A percentile compares a stretch with the other conserved stretches of the same genome.
Evolutionary conservation across 2,113 vertebrate genomes (phyloP).

Genomic region (Vulpes lagopus): DNA sequence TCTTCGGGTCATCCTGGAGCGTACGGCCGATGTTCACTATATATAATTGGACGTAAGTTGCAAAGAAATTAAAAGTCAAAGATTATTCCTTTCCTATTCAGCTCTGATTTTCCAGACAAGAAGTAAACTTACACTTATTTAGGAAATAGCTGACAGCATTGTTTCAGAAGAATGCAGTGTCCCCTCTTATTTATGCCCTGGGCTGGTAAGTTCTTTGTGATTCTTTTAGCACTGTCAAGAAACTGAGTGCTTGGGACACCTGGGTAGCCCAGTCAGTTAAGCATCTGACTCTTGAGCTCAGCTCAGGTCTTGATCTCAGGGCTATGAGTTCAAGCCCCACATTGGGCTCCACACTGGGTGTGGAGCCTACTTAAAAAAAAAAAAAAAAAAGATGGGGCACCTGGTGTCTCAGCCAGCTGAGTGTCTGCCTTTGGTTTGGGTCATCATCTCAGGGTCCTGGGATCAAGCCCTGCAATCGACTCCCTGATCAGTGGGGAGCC

Average conservation of each 20-base stretch:
- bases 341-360: background rate
- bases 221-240: background rate
- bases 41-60: conserved; percentile 97
- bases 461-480: no score
- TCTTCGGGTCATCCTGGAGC: conserved; percentile 97
- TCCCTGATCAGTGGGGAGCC: no score
- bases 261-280: background rate
- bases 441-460: no score
- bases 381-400: background rate
- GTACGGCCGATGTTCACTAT: conserved; percentile 94
- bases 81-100: background rate
- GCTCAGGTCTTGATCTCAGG: background rate
- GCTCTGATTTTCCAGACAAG: background rate
- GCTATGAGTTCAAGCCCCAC: background rate
- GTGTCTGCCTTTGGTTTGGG: no score
- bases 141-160: background rate
- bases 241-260: background rate
- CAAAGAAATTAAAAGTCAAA: background rate
- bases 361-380: background rate
- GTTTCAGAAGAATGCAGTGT: background rate
- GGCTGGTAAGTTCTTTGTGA: background rate
- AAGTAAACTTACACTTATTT: background rate
- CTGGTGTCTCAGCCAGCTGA: no score
- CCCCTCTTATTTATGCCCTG: background rate
- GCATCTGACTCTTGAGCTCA: background rate